phyloP scores from a whole-genome alignment of 2,888 invertebrate species.

The Lissocephala sabroskyi region DNA sequence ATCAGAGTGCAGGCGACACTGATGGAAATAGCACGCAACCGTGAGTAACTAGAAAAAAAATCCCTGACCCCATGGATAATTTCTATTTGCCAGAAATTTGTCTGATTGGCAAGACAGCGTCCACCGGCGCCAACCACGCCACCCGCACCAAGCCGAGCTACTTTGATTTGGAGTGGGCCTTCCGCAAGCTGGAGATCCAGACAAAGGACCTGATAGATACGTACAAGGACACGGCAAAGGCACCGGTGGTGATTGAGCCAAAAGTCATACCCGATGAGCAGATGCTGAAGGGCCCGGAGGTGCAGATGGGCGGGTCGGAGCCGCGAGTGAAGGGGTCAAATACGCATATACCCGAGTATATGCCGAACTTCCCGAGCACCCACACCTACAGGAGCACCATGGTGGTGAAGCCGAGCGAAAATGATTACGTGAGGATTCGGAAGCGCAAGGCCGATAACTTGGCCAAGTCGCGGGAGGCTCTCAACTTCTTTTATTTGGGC shows the following conservation, averaged over 20 bases:
- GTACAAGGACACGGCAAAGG: neutral
- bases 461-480: neutral
- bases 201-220: constrained; percentile 2
- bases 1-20: constrained; percentile 6
- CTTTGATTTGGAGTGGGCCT: constrained; percentile 33
- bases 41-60: constrained; percentile 29
- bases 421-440: constrained; percentile 7
- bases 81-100: constrained; percentile 21
- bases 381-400: constrained; percentile 26
- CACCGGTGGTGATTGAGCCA: accelerated
- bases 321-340: too few species aligned
- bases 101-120: constrained; percentile 9
- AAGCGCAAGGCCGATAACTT: constrained; percentile 2
- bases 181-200: constrained; percentile 13
- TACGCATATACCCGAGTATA: constrained; percentile 26
- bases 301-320: too few species aligned
- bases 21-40: constrained; percentile 1
- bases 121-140: constrained; percentile 17
- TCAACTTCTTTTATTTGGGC: constrained; percentile 19
- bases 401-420: neutral
- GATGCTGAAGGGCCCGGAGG: neutral
- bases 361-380: constrained; percentile 26
- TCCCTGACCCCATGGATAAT: too few species aligned
- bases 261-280: constrained; percentile 7
- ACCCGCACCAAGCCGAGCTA: constrained; percentile 22